Evolutionary conservation across 2,797 vertebrate species (phyloP), one percentile per base, ranked within the genome.

Genomic region (Spondyliosoma cantharus): DNA sequence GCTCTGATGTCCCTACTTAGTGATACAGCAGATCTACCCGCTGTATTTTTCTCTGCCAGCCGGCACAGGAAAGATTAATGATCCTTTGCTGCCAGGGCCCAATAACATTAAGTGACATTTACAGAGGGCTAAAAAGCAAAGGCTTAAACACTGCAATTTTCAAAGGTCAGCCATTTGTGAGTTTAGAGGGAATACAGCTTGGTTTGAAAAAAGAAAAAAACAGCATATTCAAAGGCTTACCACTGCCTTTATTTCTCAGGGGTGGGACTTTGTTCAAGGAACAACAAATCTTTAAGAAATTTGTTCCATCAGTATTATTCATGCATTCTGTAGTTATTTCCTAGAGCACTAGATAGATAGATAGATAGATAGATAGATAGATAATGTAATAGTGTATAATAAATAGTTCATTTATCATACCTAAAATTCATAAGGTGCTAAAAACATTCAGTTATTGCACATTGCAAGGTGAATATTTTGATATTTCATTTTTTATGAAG

Each of bases 1-100:
- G 87, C 85, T 92, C 87, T 89, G 94, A 92, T 91, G 91, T 93
- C 93, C 95, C 86, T 95, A 91, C 94, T 95, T 94, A 96, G 92
- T 94, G 94, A 96, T 96, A 94, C 76, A 93, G 90, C 81, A 84
- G 81, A 82, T 83, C 86, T 91, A 81, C 66, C 83, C 64, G 83
- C 76, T 56, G 86, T 88, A 76, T 73, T 91, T 93, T 83, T 83
- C 87, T 87, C 80, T 74, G 78, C 81, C 84, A 82, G 80, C 57
- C 87, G 60, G 86, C 83, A 76, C 80, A 61, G 82, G 88, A 84
- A 86, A 90, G 87, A 93, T 92, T 94, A 93, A 95, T 93, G 93
- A 94, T 90, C 86, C 91, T 87, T 88, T 85, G 86, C 91, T 86
- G 88, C 83, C 69, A 73, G 59, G 86, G 65, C 86, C 90, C 91